Conservation (phyloP, 2,888 invertebrate genomes). For the Tenthredo notha region DNA sequence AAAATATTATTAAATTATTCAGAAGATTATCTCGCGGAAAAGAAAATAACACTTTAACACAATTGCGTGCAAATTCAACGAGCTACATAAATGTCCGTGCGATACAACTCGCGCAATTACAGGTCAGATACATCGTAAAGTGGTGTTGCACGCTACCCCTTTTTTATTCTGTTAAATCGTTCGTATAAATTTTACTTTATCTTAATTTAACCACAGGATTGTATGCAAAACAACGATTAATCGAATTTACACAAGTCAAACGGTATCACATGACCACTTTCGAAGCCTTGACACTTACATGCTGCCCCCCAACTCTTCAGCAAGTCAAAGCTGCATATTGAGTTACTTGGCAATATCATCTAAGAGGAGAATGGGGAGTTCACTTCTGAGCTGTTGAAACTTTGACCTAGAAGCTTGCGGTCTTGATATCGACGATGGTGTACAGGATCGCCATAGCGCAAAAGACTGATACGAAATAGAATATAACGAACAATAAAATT, state of each 20-base stretch:
- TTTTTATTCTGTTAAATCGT: neutral
- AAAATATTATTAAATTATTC: constrained; percentile 35
- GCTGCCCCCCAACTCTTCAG: neutral
- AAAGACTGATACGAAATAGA: neutral
- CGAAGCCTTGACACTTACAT: neutral
- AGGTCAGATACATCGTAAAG: neutral
- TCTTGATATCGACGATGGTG: neutral
- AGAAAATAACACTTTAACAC: neutral
- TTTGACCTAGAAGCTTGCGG: constrained; percentile 11
- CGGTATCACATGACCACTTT: neutral
- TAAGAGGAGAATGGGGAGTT: neutral
- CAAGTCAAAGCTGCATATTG: constrained; percentile 40
- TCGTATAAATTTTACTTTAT: neutral
- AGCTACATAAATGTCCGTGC: neutral
- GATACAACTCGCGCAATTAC: neutral
- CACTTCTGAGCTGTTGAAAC: neutral
- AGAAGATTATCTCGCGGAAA: constrained; percentile 26
- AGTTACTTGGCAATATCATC: constrained; percentile 24
- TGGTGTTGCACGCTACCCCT: neutral
- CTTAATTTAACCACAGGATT: neutral
- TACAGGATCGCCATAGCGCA: neutral
- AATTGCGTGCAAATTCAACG: constrained; percentile 24
- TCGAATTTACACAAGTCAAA: neutral
- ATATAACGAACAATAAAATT: neutral
- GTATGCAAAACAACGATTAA: neutral